A percentile compares a stretch with the other conserved stretches of the same genome.
These are phyloP conservation scores for Drosophila sucinea DNA, from an alignment of 1,140 invertebrate genomes.

Conservation along the genomic window DNA sequence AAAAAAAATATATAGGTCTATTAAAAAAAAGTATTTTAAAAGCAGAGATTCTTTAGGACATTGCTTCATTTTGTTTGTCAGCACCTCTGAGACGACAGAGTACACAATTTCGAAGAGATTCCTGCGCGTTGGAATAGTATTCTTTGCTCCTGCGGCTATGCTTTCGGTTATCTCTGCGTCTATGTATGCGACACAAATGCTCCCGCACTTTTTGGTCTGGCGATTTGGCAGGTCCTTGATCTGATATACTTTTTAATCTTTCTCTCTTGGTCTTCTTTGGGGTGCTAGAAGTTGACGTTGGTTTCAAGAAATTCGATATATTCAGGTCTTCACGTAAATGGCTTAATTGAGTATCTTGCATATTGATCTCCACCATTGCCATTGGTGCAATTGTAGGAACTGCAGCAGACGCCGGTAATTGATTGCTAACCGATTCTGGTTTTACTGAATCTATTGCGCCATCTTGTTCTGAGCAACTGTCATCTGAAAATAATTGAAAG, in stretches of 20 bases:
- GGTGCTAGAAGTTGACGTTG: background rate
- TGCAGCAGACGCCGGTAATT: background rate
- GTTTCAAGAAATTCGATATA: constrained; percentile 23
- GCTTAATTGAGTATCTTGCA: constrained; percentile 42
- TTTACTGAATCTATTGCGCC: background rate
- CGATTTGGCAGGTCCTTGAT: background rate
- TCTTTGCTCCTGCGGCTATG: constrained; percentile 37
- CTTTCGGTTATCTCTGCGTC: constrained; percentile 11
- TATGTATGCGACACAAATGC: constrained; percentile 35
- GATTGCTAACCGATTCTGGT: background rate
- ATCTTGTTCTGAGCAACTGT: constrained; percentile 12
- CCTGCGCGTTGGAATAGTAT: background rate
- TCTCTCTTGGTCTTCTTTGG: background rate
- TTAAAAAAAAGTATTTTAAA: constrained; percentile 1
- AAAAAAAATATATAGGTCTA: background rate
- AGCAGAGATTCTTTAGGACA: background rate
- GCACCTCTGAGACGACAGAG: constrained; percentile 42
- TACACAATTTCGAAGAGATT: constrained; percentile 18
- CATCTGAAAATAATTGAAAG: constrained; percentile 34
- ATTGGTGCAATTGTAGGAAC: constrained; percentile 10
- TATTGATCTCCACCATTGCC: constrained; percentile 70
- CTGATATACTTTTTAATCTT: background rate
- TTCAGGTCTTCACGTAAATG: constrained; percentile 48
- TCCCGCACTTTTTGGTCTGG: background rate
- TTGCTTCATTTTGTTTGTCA: constrained; percentile 1